A percentile compares a stretch with the other conserved stretches of the same genome.
Conservation (phyloP, 2,113 vertebrate genomes). For the Megaceryle torquata region DNA sequence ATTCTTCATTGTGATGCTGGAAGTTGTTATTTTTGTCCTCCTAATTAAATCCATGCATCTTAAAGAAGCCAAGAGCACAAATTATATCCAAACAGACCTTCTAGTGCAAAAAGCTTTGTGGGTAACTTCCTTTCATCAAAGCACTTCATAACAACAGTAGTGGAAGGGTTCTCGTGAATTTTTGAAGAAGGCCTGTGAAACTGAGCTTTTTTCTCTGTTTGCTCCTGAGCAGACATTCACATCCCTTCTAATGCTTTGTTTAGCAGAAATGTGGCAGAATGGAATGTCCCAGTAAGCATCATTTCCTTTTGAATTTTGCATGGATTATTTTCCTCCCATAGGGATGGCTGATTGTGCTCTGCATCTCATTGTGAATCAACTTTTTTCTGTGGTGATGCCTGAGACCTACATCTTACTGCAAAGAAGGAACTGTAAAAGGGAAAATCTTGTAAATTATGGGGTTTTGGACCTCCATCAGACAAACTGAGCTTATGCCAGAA, state of each 20-base stretch:
- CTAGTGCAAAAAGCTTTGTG: neutral
- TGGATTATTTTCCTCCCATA: neutral
- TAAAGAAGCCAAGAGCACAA: neutral
- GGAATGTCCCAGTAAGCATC: neutral
- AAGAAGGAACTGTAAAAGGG: neutral
- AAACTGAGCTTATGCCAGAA: neutral
- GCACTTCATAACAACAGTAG: neutral
- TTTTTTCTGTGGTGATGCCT: neutral
- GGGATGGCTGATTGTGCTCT: neutral
- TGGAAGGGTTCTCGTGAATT: neutral
- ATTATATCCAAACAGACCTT: neutral
- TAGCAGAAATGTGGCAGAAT: neutral
- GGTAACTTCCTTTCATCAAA: neutral
- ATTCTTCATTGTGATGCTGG: neutral
- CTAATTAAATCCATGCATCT: neutral
- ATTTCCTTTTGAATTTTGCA: conserved; percentile 32
- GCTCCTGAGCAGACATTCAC: neutral
- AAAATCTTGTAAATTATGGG: neutral
- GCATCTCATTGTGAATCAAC: neutral
- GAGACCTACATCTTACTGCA: neutral
- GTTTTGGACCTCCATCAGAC: neutral
- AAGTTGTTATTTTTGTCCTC: neutral
- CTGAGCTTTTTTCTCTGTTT: neutral
- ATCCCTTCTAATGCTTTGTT: neutral
- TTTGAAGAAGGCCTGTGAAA: neutral